These are phyloP conservation scores for Ctenopoma kingsleyae DNA, from an alignment of 2,797 vertebrate species.

Conservation along the genomic window DNA sequence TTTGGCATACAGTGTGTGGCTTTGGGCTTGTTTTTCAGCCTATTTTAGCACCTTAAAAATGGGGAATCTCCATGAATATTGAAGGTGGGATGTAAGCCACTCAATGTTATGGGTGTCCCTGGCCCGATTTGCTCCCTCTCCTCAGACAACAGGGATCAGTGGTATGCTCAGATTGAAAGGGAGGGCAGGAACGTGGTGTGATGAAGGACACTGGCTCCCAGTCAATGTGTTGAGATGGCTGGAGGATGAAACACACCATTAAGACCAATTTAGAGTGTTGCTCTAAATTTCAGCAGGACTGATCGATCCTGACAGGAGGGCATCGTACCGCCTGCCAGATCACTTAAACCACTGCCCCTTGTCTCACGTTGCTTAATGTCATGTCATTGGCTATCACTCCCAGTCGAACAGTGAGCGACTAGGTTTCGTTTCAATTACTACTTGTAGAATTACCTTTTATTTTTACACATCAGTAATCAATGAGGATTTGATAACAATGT, in stretches of 20 bases:
- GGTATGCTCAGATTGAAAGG: constrained; percentile 79
- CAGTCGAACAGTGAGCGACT: constrained; percentile 63
- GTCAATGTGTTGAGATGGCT: constrained; percentile 76
- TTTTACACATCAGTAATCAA: constrained; percentile 84
- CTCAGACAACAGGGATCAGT: constrained; percentile 81
- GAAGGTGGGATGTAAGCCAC: constrained; percentile 76
- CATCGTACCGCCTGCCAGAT: constrained; percentile 85
- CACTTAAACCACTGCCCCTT: constrained; percentile 86
- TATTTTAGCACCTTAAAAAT: constrained; percentile 61
- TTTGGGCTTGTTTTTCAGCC: constrained; percentile 59
- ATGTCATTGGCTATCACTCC: constrained; percentile 83
- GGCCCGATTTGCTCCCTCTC: constrained; percentile 74
- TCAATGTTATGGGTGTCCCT: constrained; percentile 68
- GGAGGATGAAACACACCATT: constrained; percentile 86
- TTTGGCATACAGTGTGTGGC: constrained; percentile 48
- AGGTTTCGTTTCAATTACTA: constrained; percentile 82
- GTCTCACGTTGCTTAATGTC: constrained; percentile 83
- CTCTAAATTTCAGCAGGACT: constrained; percentile 87
- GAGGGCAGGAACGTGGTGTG: constrained; percentile 77
- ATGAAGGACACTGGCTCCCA: constrained; percentile 81
- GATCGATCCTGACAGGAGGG: constrained; percentile 89
- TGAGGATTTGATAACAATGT: constrained; percentile 83
- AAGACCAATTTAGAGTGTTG: constrained; percentile 86
- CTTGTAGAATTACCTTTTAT: constrained; percentile 81
- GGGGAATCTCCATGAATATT: constrained; percentile 66